Base-by-base conservation (phyloP, 1,140 invertebrate species). In the Theocolax elegans region DNA sequence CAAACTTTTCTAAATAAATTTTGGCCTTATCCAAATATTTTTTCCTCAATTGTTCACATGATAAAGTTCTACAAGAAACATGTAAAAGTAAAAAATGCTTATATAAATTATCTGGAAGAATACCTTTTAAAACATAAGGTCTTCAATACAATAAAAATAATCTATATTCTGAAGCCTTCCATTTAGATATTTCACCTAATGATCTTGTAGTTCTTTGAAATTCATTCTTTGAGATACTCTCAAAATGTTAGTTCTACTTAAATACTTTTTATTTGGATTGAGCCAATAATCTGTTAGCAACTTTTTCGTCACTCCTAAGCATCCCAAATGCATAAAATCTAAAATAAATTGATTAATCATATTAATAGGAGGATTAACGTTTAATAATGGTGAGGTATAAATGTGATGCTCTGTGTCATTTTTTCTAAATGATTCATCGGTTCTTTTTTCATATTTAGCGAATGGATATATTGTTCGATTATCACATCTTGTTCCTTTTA, bases 251-350 rank as follows among this genome's bases (percentile, higher is more conserved):
- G 4, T 9, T 25, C 19, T 40, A 19, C 3, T 8, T 13, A 59
- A n/a, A 38, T 44, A 17, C 25, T 46, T 19, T 49, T 35, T 25
- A 19, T 31, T 40, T 38, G n/a, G 72, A 12, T 58, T 13, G 13
- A 72, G 46, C 77, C 76, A 79, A n/a, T n/a, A n/a, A 48, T 3
- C 10, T 56, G 56, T 35, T 15, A 78, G 44, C 12, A 80, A 56
- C 48, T 80, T 75, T 68, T 72, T 72, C 71, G 77, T 77, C 9
- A 79, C 71, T 7, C 79, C 77, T 17, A 80, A 59, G 42, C 66
- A 80, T 2, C 72, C 29, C 23, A 71, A 64, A 67, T 78, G 76
- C 73, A 79, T 79, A 53, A 74, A 79, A 67, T 80, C 77, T 19
- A 79, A 35, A 25, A 75, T 31, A 74, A 78, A 76, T 23, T 40